Evolutionary conservation across 2,888 invertebrate species (phyloP), one percentile per base, ranked within the genome.

Genomic region (Apotomis betuletana): DNA sequence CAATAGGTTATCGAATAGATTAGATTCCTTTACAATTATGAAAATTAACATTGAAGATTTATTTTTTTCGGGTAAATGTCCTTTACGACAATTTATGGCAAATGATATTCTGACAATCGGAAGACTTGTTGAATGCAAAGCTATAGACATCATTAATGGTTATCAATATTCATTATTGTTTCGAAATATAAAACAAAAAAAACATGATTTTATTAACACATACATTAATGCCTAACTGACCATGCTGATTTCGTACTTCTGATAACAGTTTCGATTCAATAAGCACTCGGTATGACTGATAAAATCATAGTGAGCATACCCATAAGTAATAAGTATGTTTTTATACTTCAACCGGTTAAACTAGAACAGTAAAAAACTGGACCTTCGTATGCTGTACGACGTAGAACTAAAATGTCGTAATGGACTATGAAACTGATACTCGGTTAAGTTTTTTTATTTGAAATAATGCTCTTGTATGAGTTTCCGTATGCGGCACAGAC

Each of bases 211-310:
- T 54, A 57, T 65, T 46, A 65, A 57, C 44, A 65, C 57, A 65
- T 57, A 64, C 41, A 49, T 13, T 10, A 49, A 27, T 9, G 63
- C 8, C 62, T 57, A 36, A 57, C 65, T 55, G 55, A 57, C 55
- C 65, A 65, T 55, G 55, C 65, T 44, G 65, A 65, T 65, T 54
- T 41, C 41, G 10, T 52, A 63, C n/a, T 46, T 27, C 64, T 55
- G 64, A 65, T 61, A 55, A 68, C 41, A 61, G 68, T 61, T 61
- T 61, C 68, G 54, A 55, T 61, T 61, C 46, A 69, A 61, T 61
- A 61, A 46, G 61, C 68, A 61, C 51, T 55, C 27, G 44, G 63
- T 13, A 52, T 61, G 36, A 8, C 59, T 49, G 46, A 46, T 55
- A 13, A 27, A 68, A 60, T 52, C 59, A 67, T 59, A 61, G 60